These are phyloP conservation scores for Aphrophora alni DNA, from an alignment of 2,888 invertebrate species.

Conservation along the genomic window DNA sequence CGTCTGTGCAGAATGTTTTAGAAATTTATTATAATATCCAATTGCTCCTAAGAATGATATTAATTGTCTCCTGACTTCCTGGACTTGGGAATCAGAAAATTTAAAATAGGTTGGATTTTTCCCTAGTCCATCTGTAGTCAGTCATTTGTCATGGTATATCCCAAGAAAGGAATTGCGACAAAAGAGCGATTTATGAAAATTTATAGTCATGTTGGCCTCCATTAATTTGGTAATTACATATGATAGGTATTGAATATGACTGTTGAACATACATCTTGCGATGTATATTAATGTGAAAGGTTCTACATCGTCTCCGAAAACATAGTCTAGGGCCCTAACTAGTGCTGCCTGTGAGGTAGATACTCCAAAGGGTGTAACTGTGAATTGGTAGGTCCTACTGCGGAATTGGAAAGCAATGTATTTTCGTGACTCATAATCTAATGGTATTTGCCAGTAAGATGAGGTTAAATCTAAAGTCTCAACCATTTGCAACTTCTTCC, in stretches of 20 bases:
- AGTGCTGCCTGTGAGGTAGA: slow-evolving; percentile 15
- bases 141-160: not conserved
- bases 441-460: no score
- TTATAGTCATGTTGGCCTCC: slow-evolving; percentile 19
- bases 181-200: not conserved
- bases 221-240: not conserved
- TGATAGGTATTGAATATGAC: not conserved
- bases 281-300: no score
- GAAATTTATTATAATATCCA: slow-evolving; percentile 22
- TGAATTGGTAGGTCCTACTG: slow-evolving; percentile 12
- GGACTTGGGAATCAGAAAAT: not conserved
- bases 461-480: no score
- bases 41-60: slow-evolving; percentile 14
- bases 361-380: not conserved
- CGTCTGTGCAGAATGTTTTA: not conserved
- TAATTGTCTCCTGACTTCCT: not conserved
- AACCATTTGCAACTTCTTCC: no score
- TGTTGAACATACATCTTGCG: not conserved
- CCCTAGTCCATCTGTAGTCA: not conserved
- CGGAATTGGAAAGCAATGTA: no score
- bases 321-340: not conserved
- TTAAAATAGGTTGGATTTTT: not conserved
- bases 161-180: not conserved
- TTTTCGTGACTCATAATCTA: no score
- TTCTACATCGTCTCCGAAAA: not conserved